phyloP scores from a whole-genome alignment of 2,797 vertebrate genomes.

The Phrynocephalus guinanensis region DNA sequence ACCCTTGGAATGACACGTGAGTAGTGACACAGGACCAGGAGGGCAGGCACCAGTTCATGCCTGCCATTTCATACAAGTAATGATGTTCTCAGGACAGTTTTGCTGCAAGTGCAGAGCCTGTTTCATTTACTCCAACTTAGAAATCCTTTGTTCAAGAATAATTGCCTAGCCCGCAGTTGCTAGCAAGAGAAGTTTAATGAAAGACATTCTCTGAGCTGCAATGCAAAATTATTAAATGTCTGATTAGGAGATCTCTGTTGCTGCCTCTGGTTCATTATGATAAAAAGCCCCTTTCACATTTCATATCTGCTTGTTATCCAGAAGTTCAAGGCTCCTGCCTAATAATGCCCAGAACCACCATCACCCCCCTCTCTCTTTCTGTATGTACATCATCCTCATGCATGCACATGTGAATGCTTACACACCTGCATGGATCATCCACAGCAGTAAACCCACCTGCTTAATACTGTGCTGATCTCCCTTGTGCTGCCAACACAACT shows the following conservation, averaged over 20 bases:
- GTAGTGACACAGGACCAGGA: slow-evolving; percentile 36
- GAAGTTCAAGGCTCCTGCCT: slow-evolving; percentile 43
- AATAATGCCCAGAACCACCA: slow-evolving; percentile 37
- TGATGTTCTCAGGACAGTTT: slow-evolving; percentile 69
- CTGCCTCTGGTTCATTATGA: slow-evolving; percentile 68
- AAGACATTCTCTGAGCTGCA: slow-evolving; percentile 76
- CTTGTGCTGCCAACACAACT: too few species aligned
- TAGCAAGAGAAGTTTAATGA: slow-evolving; percentile 79
- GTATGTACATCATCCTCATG: too few species aligned
- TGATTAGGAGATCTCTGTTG: slow-evolving; percentile 78
- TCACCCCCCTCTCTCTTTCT: too few species aligned
- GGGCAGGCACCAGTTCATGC: slow-evolving; percentile 35
- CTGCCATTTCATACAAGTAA: slow-evolving; percentile 68
- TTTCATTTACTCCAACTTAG: slow-evolving; percentile 78
- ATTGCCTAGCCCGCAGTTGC: slow-evolving; percentile 76
- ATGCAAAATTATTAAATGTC: slow-evolving; percentile 79
- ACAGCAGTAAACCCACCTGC: too few species aligned
- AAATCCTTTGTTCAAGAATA: slow-evolving; percentile 78
- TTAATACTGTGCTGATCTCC: too few species aligned
- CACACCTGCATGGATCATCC: too few species aligned
- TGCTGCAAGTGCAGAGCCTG: slow-evolving; percentile 72
- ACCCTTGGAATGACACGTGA: slow-evolving; percentile 33
- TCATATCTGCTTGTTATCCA: slow-evolving; percentile 64
- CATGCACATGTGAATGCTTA: too few species aligned
- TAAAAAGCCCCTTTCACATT: slow-evolving; percentile 64